Base-by-base conservation (phyloP, 2,888 invertebrate genomes). In the Penaeus monodon region DNA sequence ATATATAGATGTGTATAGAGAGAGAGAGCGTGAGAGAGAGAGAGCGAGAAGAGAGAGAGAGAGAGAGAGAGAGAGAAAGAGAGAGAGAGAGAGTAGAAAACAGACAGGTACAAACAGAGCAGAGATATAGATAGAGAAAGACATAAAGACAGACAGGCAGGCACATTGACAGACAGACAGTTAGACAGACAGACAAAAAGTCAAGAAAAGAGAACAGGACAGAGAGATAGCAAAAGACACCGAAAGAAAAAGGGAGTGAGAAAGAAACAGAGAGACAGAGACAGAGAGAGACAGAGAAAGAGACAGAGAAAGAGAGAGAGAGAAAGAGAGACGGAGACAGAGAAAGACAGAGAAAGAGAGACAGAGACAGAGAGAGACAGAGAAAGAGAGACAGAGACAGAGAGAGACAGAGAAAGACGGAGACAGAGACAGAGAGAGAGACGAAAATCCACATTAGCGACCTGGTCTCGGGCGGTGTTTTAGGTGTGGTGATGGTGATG, bases 401-500 rank as follows among this genome's bases (percentile, higher is more conserved):
- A 79, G 22, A 24, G 64, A 79, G 12, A 49, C 7, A 57, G 57
- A 49, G 27, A 49, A 29, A 49, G 12, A 63, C 33, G n/a, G 49
- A 24, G 12, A 57, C 24, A 77, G 65, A 38, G 27, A 66, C 27
- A 64, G 24, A 76, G 76, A 29, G 38, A 38, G 65, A 74, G 63
- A 74, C 44, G 44, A 57, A 27, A 84, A 84, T 84, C 84, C n/a
- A 84, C 84, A 68, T 84, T 84, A 81, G 81, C 29, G 63, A 57
- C 73, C 63, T 24, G 44, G 8, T 27, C 24, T 12, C 24, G 65
- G 7, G 63, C 10, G 20, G 33, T 29, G 24, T 57, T 57, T 57
- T 57, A 57, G 63, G 83, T 24, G n/a, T 68, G 63, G 44, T 68
- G 24, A 44, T 64, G 24, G 20, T 65, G 29, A 64, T 63, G 29